phyloP scores from a whole-genome alignment of 2,888 invertebrate genomes.

The Lycophotia porphyrea region DNA sequence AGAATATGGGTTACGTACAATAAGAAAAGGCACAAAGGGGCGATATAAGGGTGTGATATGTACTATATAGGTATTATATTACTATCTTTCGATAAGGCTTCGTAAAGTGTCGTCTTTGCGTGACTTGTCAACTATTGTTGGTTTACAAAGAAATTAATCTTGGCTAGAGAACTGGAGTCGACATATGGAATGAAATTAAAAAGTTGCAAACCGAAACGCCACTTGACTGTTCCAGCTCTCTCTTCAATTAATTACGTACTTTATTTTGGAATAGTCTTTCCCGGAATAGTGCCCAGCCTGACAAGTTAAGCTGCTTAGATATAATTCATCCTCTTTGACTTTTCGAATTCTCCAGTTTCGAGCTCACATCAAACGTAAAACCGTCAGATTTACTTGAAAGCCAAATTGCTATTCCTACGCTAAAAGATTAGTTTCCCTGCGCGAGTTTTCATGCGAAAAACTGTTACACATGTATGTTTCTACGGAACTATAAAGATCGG shows the following conservation, averaged over 20 bases:
- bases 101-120: slow-evolving; percentile 3
- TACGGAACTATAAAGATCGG: slow-evolving; percentile 25
- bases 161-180: neutral
- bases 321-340: slow-evolving; percentile 50
- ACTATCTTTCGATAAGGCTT: neutral
- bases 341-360: slow-evolving; percentile 43
- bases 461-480: slow-evolving; percentile 20
- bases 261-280: slow-evolving; percentile 70
- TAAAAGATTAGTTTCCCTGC: slow-evolving; percentile 32
- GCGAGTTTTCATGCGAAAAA: slow-evolving; percentile 9
- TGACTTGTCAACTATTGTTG: slow-evolving; percentile 33
- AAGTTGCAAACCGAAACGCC: neutral
- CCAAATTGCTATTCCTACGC: slow-evolving; percentile 33
- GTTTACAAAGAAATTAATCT: slow-evolving; percentile 29
- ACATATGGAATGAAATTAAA: slow-evolving; percentile 21
- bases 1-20: slow-evolving; percentile 13
- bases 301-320: slow-evolving; percentile 51
- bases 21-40: slow-evolving; percentile 20
- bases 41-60: neutral
- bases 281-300: slow-evolving; percentile 87
- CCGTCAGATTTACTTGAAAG: slow-evolving; percentile 35
- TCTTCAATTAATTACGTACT: slow-evolving; percentile 70
- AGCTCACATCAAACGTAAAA: slow-evolving; percentile 29
- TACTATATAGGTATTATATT: neutral
- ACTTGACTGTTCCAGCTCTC: slow-evolving; percentile 86